Conservation (phyloP, 2,888 invertebrate genomes). For the Chesias legatella region DNA sequence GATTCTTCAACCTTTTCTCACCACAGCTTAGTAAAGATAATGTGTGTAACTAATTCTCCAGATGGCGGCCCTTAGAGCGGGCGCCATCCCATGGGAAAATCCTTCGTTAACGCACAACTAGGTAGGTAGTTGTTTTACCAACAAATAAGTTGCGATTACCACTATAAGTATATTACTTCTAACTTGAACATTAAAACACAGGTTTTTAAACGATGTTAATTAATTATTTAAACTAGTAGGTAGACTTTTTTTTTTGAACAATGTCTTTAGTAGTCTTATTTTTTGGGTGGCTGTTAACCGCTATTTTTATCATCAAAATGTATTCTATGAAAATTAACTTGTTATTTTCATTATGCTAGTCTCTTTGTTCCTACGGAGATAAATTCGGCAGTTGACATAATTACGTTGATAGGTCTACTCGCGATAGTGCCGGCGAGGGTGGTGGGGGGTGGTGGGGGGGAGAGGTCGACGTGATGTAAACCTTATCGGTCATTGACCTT, state of each 20-base stretch:
- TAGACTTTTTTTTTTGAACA: no score
- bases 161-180: no score
- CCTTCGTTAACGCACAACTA: constrained; percentile 17
- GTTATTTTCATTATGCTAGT: no score
- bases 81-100: constrained; percentile 23
- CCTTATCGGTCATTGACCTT: constrained; percentile 79
- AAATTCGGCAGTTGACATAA: constrained; percentile 37
- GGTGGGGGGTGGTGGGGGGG: constrained; percentile 51
- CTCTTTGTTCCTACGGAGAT: constrained; percentile 14
- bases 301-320: no score
- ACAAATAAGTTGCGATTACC: constrained; percentile 4
- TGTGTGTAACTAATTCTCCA: constrained; percentile 15
- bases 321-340: no score
- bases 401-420: constrained; percentile 48
- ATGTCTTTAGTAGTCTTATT: no score
- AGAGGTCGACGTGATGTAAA: constrained; percentile 62
- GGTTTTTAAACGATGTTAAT: no score
- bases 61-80: constrained; percentile 22
- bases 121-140: constrained; percentile 11
- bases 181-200: no score
- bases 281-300: no score
- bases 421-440: constrained; percentile 47
- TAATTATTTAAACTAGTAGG: no score
- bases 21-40: constrained; percentile 2
- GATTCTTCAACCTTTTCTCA: constrained; percentile 2